Conservation (phyloP, 2,113 vertebrate genomes). For the Hyperopisus bebe region DNA sequence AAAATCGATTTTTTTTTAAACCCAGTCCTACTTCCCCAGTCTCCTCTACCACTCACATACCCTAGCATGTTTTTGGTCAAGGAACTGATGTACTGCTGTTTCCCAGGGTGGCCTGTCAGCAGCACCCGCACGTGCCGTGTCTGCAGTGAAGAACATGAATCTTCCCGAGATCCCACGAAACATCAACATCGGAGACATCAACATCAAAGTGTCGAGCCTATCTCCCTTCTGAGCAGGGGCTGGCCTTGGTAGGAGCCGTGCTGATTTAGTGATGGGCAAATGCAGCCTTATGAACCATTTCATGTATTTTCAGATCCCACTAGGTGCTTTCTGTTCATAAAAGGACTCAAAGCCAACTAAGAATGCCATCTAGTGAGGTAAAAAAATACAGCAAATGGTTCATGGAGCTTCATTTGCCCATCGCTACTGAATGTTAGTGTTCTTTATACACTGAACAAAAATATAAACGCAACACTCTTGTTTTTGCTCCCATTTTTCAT, state of each 20-base stretch:
- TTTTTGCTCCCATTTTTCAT: no score
- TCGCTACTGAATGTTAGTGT: neutral
- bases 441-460: no score
- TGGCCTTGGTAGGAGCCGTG: neutral
- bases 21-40: neutral
- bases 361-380: no score
- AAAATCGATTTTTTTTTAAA: neutral
- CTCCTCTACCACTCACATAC: neutral
- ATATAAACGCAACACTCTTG: no score
- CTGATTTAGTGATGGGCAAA: neutral
- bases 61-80: neutral
- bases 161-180: conserved; percentile 88
- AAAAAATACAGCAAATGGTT: no score
- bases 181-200: conserved; percentile 92
- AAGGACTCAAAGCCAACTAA: no score
- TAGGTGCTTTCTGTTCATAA: no score
- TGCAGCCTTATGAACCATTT: no score
- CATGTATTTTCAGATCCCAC: no score
- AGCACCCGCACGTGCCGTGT: conserved; percentile 80
- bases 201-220: conserved; percentile 90
- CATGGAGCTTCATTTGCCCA: no score
- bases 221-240: conserved; percentile 70
- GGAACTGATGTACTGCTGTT: neutral
- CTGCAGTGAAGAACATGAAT: conserved; percentile 90
- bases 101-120: conserved; percentile 79